Percentiles rank a stretch among this genome's conserved stretches.
Evolutionary conservation across 2,888 invertebrate genomes (phyloP).

Genomic region (Leptopilina myrica): DNA sequence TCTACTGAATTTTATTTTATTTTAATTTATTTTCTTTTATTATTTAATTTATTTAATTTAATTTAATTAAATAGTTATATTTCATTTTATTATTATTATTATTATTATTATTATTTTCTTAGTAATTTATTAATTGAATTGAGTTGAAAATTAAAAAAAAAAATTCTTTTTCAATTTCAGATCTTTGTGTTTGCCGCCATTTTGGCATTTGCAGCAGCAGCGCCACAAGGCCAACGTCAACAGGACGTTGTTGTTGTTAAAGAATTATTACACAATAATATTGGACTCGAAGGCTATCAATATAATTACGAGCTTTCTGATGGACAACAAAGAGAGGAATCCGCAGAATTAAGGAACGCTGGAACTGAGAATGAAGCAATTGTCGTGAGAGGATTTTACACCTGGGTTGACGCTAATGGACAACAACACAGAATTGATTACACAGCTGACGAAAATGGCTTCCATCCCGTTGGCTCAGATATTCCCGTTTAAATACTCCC

Average conservation of each 20-base stretch:
- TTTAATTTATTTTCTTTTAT: too few relatives aligned
- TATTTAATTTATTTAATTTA: too few relatives aligned
- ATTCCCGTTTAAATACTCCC: constrained; percentile 47
- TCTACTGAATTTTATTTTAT: too few relatives aligned
- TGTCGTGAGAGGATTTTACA: constrained; percentile 62
- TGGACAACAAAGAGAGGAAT: constrained; percentile 55
- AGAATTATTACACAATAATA: constrained; percentile 44
- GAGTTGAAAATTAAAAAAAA: background rate
- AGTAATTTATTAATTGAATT: background rate
- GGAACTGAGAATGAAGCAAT: constrained; percentile 53
- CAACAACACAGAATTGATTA: constrained; percentile 60
- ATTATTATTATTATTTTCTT: too few relatives aligned
- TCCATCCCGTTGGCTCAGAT: constrained; percentile 62
- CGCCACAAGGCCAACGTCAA: constrained; percentile 37
- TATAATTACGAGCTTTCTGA: constrained; percentile 46
- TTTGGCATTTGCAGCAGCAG: constrained; percentile 51
- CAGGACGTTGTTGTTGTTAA: constrained; percentile 34
- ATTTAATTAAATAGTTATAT: too few relatives aligned
- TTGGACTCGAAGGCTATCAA: constrained; percentile 46
- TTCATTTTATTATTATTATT: too few relatives aligned
- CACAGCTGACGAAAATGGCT: constrained; percentile 63
- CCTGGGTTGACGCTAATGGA: constrained; percentile 58
- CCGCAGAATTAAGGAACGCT: constrained; percentile 57
- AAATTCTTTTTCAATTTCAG: constrained; percentile 40
- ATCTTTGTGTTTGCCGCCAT: constrained; percentile 50